phyloP scores from a whole-genome alignment of 2,797 vertebrate genomes.

The Fundulus diaphanus region DNA sequence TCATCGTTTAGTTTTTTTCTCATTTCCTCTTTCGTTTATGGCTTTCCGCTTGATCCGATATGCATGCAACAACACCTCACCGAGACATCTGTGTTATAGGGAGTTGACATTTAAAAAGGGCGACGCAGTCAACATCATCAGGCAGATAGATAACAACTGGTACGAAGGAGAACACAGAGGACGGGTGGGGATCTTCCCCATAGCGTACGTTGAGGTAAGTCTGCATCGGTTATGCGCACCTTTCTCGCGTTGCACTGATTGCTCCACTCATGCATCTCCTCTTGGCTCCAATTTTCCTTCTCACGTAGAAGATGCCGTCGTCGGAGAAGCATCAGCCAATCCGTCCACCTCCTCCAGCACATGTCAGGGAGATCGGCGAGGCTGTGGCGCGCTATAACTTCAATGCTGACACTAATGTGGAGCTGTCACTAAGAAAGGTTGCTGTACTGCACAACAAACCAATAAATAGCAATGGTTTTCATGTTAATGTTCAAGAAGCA shows the following conservation, averaged over 20 bases:
- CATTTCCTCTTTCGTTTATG: not conserved
- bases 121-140: conserved; percentile 95
- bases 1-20: not conserved
- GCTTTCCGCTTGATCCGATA: not conserved
- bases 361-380: conserved; percentile 93
- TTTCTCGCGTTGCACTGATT: not conserved
- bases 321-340: conserved; percentile 92
- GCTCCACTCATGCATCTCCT: conserved; percentile 6
- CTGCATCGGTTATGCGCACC: not conserved
- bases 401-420: conserved; percentile 97
- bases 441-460: too few relatives aligned
- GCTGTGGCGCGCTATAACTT: conserved; percentile 96
- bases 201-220: conserved; percentile 95
- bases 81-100: conserved; percentile 82
- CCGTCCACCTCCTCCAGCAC: conserved; percentile 94
- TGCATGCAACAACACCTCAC: conserved; percentile 9
- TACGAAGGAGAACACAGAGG: conserved; percentile 95
- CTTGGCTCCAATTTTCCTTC: not conserved
- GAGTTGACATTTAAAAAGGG: conserved; percentile 98
- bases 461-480: too few relatives aligned
- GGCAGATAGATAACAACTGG: conserved; percentile 99
- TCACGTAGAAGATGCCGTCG: conserved; percentile 86
- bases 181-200: conserved; percentile 93
- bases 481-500: too few relatives aligned
- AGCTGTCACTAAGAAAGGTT: conserved; percentile 96